Conservation (phyloP, 2,797 vertebrate species). For the Chaetodon trifasciatus region DNA sequence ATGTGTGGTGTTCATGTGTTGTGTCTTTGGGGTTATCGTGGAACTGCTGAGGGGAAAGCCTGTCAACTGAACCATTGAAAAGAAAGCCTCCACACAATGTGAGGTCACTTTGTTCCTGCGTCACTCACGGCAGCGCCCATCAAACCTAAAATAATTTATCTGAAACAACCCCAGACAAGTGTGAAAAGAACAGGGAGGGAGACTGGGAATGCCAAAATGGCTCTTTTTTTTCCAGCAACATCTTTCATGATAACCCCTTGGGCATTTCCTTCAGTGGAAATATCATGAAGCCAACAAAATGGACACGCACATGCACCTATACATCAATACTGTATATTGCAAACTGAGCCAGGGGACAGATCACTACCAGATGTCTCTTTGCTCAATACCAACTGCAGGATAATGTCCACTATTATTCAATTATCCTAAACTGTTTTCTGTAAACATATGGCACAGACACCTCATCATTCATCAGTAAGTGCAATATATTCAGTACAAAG, state of each 20-base stretch:
- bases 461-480: slow-evolving; percentile 5
- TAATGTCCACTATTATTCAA: slow-evolving; percentile 25
- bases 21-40: slow-evolving; percentile 41
- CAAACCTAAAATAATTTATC: slow-evolving; percentile 14
- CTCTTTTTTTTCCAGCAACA: not conserved
- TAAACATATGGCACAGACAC: slow-evolving; percentile 17
- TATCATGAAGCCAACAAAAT: not conserved
- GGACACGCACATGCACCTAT: not conserved
- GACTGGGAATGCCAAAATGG: not conserved
- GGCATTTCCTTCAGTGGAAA: not conserved
- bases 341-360: slow-evolving; percentile 12
- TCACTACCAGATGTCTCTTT: slow-evolving; percentile 40
- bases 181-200: slow-evolving; percentile 3
- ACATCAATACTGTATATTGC: not conserved
- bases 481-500: slow-evolving; percentile 7
- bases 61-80: slow-evolving; percentile 2
- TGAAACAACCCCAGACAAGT: not conserved
- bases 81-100: slow-evolving; percentile 18
- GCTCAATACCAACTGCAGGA: slow-evolving; percentile 9
- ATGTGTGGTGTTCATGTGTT: not conserved
- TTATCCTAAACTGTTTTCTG: slow-evolving; percentile 27
- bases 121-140: not conserved
- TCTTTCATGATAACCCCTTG: slow-evolving; percentile 12
- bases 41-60: slow-evolving; percentile 26
- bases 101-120: slow-evolving; percentile 12